Base-by-base conservation (phyloP, 2,888 invertebrate genomes). In the Cinara cedri region DNA sequence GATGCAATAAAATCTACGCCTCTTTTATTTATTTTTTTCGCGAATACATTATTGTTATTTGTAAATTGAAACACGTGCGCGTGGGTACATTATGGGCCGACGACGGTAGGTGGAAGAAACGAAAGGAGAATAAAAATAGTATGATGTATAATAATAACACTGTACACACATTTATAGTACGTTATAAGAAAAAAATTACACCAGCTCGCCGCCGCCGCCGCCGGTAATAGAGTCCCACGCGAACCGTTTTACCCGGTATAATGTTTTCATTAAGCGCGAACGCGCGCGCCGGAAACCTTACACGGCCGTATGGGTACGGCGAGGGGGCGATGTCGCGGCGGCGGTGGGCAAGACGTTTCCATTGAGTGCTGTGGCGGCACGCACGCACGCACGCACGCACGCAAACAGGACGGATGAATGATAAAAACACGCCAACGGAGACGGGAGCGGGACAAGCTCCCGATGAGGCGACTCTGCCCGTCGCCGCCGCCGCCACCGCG, bases 221-320 rank as follows among this genome's bases (percentile, higher is more conserved):
- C 24, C 16, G 16, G 11, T 4, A 34, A 11, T 1, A 14, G 10
- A 74, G 44, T 75, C 74, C 74, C 74, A 75, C 74, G 74, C 74
- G 74, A 75, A 75, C 65, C 74, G 44, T 75, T 75, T 75, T 75
- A 75, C 65, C 13, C 42, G 44, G 74, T 75, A 54, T 63, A 42
- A 74, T 54, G 54, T 65, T 75, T 75, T 75, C 74, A 75, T 75
- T 75, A 75, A 65, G 63, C 21, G 63, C 74, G 44, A 63, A 63
- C 74, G 63, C 21, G 63, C 74, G 44, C 74, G 74, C 74, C 74
- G 74, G 74, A 75, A 75, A 75, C 74, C 74, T 75, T 75, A 75
- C 74, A 75, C 74, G 54, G 74, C 65, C 24, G 54, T 75, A 24
- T 42, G 78, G 60, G 78, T 34, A 34, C 34, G n/a, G n/a, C n/a